Evolutionary conservation across 2,888 invertebrate species (phyloP).

Genomic region (Acanthosepion esculentum): DNA sequence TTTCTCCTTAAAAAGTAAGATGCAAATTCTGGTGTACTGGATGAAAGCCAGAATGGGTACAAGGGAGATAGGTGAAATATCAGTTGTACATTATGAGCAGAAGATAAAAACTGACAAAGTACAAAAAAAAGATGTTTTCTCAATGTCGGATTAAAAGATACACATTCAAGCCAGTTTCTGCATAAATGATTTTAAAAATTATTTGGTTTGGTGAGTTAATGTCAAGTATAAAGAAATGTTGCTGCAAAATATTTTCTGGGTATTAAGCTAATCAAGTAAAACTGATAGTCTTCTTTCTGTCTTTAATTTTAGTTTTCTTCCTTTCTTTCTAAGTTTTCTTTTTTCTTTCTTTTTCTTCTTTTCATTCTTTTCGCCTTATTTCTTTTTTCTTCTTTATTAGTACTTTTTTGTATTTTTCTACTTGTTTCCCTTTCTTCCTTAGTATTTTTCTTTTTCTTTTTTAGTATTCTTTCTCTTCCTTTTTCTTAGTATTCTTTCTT

Average conservation of each 20-base stretch:
- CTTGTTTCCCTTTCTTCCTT: not conserved
- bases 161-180: not conserved
- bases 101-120: not conserved
- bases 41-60: constrained; percentile 9
- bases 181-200: not conserved
- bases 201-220: no score
- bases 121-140: not conserved
- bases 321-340: no score
- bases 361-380: not conserved
- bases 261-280: no score
- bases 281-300: no score
- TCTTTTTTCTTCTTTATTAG: not conserved
- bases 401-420: not conserved
- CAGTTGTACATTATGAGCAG: not conserved
- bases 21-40: not conserved
- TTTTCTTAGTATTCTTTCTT: no score
- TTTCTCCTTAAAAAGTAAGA: constrained; percentile 20
- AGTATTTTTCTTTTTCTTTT: not conserved
- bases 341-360: no score
- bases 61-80: not conserved
- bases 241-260: not conserved
- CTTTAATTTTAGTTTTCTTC: no score
- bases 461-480: no score
- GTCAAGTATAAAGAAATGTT: not conserved
- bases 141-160: not conserved